These are phyloP conservation scores for Bombus haemorrhoidalis DNA, from an alignment of 1,140 invertebrate species.

Conservation along the genomic window DNA sequence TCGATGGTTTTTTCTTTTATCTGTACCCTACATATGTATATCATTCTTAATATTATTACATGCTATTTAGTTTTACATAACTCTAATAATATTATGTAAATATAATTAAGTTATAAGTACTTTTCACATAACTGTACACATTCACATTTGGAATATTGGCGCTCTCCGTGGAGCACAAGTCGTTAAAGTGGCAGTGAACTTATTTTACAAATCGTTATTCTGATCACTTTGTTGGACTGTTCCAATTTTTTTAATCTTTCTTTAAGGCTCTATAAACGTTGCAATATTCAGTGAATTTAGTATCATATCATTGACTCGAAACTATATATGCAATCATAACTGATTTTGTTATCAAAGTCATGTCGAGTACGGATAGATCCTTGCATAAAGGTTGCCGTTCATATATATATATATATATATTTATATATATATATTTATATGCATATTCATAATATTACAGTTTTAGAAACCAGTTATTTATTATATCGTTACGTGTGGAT, in stretches of 20 bases:
- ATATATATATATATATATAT: conserved; percentile 31
- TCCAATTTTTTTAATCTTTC: conserved; percentile 46
- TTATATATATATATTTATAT: conserved; percentile 38
- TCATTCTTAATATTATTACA: conserved; percentile 70
- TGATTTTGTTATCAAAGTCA: conserved; percentile 66
- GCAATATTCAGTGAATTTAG: conserved; percentile 61
- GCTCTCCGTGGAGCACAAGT: conserved; percentile 68
- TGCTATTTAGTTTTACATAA: conserved; percentile 74
- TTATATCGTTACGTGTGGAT: conserved; percentile 45
- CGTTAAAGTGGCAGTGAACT: conserved; percentile 77
- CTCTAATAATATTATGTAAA: conserved; percentile 73
- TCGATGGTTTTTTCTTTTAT: conserved; percentile 56
- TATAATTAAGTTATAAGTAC: conserved; percentile 74
- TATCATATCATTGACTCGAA: conserved; percentile 68
- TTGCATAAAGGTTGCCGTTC: conserved; percentile 54
- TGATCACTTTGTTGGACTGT: conserved; percentile 70
- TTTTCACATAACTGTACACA: conserved; percentile 76
- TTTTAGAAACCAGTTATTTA: conserved; percentile 63
- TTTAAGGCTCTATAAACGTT: conserved; percentile 63
- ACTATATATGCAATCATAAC: conserved; percentile 67
- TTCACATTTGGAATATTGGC: conserved; percentile 73
- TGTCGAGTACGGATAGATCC: conserved; percentile 60
- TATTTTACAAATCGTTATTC: conserved; percentile 75
- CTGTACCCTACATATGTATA: conserved; percentile 70
- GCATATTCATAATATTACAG: conserved; percentile 58